Evolutionary conservation across 2,888 invertebrate species (phyloP).

Genomic region (Ophonus ardosiacus): DNA sequence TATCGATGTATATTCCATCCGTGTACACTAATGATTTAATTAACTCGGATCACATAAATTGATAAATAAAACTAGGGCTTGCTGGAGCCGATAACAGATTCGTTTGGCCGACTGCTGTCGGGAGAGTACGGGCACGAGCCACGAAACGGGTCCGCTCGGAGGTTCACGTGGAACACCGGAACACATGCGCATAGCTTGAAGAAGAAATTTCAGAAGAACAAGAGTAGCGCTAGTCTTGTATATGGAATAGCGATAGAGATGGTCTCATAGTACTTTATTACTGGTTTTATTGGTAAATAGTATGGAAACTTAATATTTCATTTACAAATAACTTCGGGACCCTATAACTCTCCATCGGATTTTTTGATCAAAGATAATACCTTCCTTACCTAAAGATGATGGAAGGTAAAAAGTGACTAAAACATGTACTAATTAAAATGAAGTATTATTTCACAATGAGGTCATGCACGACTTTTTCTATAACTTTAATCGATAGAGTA

Average conservation of each 20-base stretch:
- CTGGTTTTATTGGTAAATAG: too few relatives aligned
- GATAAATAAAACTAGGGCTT: constrained; percentile 54
- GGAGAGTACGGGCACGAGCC: constrained; percentile 5
- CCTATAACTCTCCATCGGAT: too few relatives aligned
- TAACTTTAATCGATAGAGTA: too few relatives aligned
- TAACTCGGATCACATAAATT: constrained; percentile 63
- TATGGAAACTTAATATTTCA: too few relatives aligned
- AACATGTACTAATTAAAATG: too few relatives aligned
- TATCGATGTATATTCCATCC: constrained; percentile 45
- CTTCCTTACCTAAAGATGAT: too few relatives aligned
- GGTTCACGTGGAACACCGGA: background rate
- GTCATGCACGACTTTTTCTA: too few relatives aligned
- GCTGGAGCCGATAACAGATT: constrained; percentile 24
- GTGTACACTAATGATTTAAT: constrained; percentile 63
- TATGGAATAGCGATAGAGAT: background rate
- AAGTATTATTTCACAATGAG: too few relatives aligned
- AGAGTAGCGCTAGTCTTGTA: background rate
- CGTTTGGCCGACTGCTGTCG: constrained; percentile 21
- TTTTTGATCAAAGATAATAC: too few relatives aligned
- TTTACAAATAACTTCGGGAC: too few relatives aligned
- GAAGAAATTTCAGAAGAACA: background rate
- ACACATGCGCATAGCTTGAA: background rate
- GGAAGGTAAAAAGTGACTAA: too few relatives aligned
- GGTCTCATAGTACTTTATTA: background rate
- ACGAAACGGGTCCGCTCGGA: background rate